Evolutionary conservation across 2,888 invertebrate genomes (phyloP).

Genomic region (Lithophane ornitopus): DNA sequence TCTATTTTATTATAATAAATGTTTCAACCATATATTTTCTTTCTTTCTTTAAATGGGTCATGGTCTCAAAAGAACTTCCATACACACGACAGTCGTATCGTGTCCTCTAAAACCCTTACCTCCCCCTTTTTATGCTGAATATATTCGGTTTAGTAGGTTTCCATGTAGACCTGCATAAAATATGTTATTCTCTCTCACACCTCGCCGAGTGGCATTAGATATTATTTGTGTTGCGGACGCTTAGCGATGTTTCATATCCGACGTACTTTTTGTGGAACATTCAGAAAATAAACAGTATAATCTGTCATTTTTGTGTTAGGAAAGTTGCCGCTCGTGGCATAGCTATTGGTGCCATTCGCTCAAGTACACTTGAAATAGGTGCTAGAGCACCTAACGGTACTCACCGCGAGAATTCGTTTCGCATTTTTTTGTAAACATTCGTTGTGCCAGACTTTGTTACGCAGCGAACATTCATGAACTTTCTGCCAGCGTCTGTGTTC

Average conservation of each 20-base stretch:
- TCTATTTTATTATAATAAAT: too few relatives aligned
- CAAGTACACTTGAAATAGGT: background rate
- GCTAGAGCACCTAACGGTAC: background rate
- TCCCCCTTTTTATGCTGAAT: conserved; percentile 79
- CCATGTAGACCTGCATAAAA: conserved; percentile 85
- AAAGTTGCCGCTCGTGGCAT: background rate
- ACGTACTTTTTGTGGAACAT: conserved; percentile 7
- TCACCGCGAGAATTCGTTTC: background rate
- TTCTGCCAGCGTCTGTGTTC: too few relatives aligned
- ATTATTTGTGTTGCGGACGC: conserved; percentile 75
- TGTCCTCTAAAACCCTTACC: conserved; percentile 66
- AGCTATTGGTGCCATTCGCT: background rate
- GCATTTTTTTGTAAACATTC: background rate
- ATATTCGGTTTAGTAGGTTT: conserved; percentile 85
- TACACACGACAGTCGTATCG: conserved; percentile 57
- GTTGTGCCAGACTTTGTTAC: background rate
- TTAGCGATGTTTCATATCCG: conserved; percentile 41
- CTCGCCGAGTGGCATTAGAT: conserved; percentile 65
- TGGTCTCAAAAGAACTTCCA: background rate
- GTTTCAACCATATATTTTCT: background rate
- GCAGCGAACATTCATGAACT: background rate
- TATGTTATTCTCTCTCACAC: conserved; percentile 77
- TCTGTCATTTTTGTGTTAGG: background rate
- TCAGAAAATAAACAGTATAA: background rate
- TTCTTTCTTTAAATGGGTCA: background rate